phyloP scores from a whole-genome alignment of 1,140 invertebrate genomes.

The Meloidogyne hapla region DNA sequence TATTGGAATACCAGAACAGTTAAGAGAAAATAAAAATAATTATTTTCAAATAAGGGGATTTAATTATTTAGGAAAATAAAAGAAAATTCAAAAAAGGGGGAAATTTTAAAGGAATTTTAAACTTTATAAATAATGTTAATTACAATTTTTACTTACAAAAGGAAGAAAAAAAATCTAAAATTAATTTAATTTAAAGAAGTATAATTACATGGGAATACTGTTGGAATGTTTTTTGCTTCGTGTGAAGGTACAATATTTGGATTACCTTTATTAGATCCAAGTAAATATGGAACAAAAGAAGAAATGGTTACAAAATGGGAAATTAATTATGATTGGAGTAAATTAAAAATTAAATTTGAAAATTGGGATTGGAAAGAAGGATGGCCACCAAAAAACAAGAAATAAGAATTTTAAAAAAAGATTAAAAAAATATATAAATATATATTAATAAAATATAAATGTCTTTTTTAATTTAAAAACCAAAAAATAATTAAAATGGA shows the following conservation, averaged over 20 bases:
- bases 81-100: too few relatives aligned
- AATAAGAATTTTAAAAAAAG: neutral
- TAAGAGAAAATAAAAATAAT: too few relatives aligned
- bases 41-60: too few relatives aligned
- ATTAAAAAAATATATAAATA: too few relatives aligned
- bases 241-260: neutral
- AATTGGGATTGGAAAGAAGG: neutral
- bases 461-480: too few relatives aligned
- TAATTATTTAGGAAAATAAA: too few relatives aligned
- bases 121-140: too few relatives aligned
- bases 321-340: conserved; percentile 3
- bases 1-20: neutral
- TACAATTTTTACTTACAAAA: too few relatives aligned
- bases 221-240: neutral
- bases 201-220: conserved; percentile 1
- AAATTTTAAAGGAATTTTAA: too few relatives aligned
- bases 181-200: neutral
- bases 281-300: neutral
- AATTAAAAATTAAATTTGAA: conserved; percentile 2
- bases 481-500: too few relatives aligned
- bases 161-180: too few relatives aligned
- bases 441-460: too few relatives aligned
- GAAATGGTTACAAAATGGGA: neutral
- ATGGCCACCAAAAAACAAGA: neutral
- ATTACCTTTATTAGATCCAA: neutral